Conservation (phyloP, 2,113 vertebrate species). For the Ivindomyrus marchei region DNA sequence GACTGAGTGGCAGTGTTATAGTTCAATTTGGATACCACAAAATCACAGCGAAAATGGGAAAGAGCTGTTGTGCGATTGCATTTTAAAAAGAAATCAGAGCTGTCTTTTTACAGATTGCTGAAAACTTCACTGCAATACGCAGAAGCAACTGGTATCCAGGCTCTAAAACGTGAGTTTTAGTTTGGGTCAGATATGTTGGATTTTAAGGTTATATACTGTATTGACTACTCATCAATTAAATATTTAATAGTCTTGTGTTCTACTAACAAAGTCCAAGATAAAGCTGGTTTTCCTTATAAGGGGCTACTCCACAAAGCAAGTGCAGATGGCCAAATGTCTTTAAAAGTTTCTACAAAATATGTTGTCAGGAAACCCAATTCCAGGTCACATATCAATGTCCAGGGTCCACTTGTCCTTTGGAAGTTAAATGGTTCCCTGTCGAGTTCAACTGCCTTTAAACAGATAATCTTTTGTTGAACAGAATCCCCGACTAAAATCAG, state of each 20-base stretch:
- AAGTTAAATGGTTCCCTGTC: not conserved
- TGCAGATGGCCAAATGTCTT: not conserved
- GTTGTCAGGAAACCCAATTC: not conserved
- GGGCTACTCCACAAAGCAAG: not conserved
- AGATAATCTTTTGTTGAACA: not conserved
- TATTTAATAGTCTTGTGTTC: not conserved
- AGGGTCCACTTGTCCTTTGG: not conserved
- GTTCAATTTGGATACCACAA: not conserved
- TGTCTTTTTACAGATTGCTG: not conserved
- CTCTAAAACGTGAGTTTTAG: not conserved
- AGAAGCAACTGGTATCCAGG: not conserved
- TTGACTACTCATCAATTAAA: not conserved
- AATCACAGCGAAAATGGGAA: not conserved
- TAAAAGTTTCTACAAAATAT: not conserved
- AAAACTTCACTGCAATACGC: not conserved
- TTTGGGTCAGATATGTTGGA: not conserved
- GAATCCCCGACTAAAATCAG: not conserved
- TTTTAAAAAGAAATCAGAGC: not conserved
- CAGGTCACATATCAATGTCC: not conserved
- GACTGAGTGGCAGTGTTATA: not conserved
- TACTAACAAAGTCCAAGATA: not conserved
- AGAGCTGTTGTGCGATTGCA: not conserved
- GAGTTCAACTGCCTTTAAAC: not conserved
- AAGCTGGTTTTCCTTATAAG: not conserved
- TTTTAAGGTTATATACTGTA: not conserved